phyloP scores from a whole-genome alignment of 2,113 vertebrate species.

The Myrmecophaga tridactyla region DNA sequence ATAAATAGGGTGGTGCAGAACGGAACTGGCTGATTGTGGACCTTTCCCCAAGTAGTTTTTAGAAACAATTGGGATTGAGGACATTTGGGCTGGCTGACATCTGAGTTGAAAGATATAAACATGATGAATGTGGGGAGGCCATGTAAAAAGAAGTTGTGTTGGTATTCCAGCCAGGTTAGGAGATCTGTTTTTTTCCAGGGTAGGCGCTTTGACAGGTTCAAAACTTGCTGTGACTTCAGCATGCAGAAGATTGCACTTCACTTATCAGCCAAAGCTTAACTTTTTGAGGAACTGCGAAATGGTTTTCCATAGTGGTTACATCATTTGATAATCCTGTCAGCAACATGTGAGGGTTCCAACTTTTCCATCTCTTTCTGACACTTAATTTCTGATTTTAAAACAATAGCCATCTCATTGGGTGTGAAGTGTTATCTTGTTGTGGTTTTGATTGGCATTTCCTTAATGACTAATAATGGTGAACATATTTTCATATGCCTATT shows the following conservation, averaged over 20 bases:
- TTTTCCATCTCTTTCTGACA: too few relatives aligned
- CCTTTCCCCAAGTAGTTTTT: not conserved
- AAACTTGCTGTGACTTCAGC: not conserved
- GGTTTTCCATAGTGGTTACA: not conserved
- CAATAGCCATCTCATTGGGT: too few relatives aligned
- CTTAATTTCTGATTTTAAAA: too few relatives aligned
- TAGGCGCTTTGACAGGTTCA: not conserved
- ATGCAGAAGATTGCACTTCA: not conserved
- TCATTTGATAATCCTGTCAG: too few relatives aligned
- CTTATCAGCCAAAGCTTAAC: not conserved
- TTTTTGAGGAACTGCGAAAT: too few relatives aligned
- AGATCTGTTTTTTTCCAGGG: not conserved
- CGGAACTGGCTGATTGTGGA: not conserved
- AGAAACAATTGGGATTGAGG: not conserved
- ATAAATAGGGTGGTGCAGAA: not conserved
- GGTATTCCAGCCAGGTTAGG: not conserved
- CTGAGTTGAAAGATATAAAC: slow-evolving; percentile 3
- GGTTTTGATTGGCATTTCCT: too few relatives aligned
- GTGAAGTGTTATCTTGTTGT: too few relatives aligned
- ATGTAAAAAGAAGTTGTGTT: not conserved
- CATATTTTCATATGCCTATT: too few relatives aligned
- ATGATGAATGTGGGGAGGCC: not conserved
- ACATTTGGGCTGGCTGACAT: not conserved
- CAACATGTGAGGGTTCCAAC: too few relatives aligned
- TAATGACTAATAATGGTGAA: too few relatives aligned